These are phyloP conservation scores for Myodes glareolus DNA, from an alignment of 2,113 vertebrate species.

Conservation along the genomic window DNA sequence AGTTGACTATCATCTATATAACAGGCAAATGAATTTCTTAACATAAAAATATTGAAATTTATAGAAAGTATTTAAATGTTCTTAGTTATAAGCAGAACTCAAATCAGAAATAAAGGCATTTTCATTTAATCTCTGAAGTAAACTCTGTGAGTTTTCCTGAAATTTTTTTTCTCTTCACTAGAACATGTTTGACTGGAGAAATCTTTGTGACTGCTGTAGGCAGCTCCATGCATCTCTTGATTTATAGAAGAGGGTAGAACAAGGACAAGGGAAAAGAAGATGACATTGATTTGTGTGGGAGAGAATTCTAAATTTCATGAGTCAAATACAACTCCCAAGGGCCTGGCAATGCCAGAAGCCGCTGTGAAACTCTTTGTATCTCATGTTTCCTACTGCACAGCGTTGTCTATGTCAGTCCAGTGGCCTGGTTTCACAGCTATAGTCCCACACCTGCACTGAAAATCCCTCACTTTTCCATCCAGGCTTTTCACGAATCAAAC, in stretches of 20 bases:
- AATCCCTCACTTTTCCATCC: neutral
- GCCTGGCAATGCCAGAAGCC: constrained; percentile 11
- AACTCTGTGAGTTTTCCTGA: constrained; percentile 11
- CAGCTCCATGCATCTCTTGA: constrained; percentile 54
- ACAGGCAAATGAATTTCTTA: neutral
- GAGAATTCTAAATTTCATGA: constrained; percentile 59
- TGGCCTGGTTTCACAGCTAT: neutral
- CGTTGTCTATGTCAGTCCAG: neutral
- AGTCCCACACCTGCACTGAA: neutral
- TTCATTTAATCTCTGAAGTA: constrained; percentile 25
- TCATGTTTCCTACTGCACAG: neutral
- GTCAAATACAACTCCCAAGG: constrained; percentile 53
- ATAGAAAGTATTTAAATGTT: neutral
- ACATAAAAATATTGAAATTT: constrained; percentile 18
- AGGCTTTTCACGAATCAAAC: neutral
- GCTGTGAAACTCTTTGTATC: neutral
- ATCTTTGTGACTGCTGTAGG: constrained; percentile 50
- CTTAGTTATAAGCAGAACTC: constrained; percentile 9
- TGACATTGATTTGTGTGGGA: constrained; percentile 68
- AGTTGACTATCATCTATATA: neutral
- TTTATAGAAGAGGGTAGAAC: constrained; percentile 56
- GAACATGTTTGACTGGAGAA: constrained; percentile 49
- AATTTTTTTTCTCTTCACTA: neutral
- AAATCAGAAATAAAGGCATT: neutral
- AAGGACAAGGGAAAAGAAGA: constrained; percentile 50